Conservation (phyloP, 2,888 invertebrate genomes). For the Euclidia mi region DNA sequence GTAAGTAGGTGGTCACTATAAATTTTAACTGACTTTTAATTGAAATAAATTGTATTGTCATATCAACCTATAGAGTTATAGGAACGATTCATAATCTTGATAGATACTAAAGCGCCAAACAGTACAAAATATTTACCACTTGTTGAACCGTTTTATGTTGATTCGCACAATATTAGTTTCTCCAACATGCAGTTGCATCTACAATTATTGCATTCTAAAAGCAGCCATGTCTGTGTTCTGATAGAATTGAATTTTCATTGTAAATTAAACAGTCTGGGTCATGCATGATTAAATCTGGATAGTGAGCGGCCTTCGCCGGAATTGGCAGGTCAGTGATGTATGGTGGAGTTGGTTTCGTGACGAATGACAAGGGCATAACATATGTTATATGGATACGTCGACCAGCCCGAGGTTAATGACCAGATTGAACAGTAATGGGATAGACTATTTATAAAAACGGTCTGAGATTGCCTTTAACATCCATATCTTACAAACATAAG, state of each 20-base stretch:
- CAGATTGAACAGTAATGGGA: not conserved
- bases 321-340: conserved; percentile 41
- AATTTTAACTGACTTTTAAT: too few species aligned
- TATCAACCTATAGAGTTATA: too few species aligned
- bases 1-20: too few species aligned
- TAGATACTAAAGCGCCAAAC: conserved; percentile 10
- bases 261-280: conserved; percentile 12
- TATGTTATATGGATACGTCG: not conserved
- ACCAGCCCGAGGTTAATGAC: conserved; percentile 3
- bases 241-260: conserved; percentile 21
- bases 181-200: conserved; percentile 19
- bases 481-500: not conserved
- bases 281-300: conserved; percentile 54
- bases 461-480: not conserved
- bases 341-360: conserved; percentile 15
- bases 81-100: too few species aligned
- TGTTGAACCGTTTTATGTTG: conserved; percentile 33
- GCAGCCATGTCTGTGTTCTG: conserved; percentile 4
- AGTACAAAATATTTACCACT: conserved; percentile 16
- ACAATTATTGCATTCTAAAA: conserved; percentile 1
- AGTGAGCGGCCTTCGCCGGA: conserved; percentile 50
- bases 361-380: conserved; percentile 1
- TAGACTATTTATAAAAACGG: not conserved
- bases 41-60: too few species aligned
- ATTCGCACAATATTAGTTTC: conserved; percentile 42